Evolutionary conservation across 2,113 vertebrate species (phyloP).

Genomic region (Salvator merianae): DNA sequence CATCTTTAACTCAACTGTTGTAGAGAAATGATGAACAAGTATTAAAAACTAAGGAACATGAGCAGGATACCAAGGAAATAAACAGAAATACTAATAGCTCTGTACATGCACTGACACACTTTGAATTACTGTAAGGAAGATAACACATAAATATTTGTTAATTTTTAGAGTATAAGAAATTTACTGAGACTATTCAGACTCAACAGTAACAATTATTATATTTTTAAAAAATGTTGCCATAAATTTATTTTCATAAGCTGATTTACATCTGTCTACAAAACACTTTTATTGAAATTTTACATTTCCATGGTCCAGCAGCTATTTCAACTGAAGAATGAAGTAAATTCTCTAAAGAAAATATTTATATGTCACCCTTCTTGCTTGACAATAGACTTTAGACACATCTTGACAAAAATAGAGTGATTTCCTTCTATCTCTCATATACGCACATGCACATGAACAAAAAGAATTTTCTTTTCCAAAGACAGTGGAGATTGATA

Average conservation of each 20-base stretch:
- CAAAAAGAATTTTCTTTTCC: background rate
- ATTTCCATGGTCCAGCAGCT: too few species aligned
- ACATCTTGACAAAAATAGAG: background rate
- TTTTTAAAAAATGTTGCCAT: background rate
- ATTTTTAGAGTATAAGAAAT: background rate
- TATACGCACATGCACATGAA: background rate
- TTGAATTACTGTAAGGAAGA: background rate
- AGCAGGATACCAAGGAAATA: too few species aligned
- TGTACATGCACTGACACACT: background rate
- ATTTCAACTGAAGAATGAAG: too few species aligned
- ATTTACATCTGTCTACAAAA: background rate
- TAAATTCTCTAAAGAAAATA: background rate
- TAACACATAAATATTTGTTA: background rate
- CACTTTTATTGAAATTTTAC: background rate
- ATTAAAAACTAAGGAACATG: background rate
- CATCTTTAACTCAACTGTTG: too few species aligned
- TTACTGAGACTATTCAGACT: background rate
- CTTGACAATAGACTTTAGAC: background rate
- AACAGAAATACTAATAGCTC: background rate
- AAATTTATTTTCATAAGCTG: background rate
- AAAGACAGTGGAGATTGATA: background rate
- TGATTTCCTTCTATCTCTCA: background rate
- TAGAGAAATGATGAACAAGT: background rate
- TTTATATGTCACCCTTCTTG: background rate
- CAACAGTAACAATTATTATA: background rate